Base-by-base conservation (phyloP, 1,140 invertebrate genomes). In the Meloidogyne floridensis region DNA sequence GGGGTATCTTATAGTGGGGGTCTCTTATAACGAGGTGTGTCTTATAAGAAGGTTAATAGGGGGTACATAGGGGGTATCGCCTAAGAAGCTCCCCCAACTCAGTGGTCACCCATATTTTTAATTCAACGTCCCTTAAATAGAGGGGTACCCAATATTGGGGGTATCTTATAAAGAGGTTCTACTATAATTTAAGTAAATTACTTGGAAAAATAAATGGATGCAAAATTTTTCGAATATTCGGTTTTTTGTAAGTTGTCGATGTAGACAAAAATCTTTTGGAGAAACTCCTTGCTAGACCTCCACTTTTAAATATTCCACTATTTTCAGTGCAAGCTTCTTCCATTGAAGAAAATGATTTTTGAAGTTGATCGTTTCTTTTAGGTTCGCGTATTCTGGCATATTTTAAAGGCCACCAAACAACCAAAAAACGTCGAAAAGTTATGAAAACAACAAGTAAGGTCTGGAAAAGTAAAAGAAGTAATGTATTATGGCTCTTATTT, bases 371-470 rank as follows among this genome's bases (percentile, higher is more conserved):
- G 70, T 82, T 70, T 74, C 69, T 43, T 65, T 74, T 80, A n/a
- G 75, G 72, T 20, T 72, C 79, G 7, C 59, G 7, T 20, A 82
- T 32, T 56, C 72, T 85, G 5, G 85, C 83, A 54, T 85, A 86
- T 51, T 80, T 80, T 47, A 86, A 71, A 3, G 85, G 85, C 86
- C 86, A 86, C 43, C 73, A 78, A 42, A 86, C 85, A 42, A 86
- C 85, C 6, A 86, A 82, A 79, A 86, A 86, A 10, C 85, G 86
- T 82, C 88, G 86, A 80, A 86, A 86, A 53, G 85, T 87, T 69
- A 86, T 86, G 70, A 85, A 84, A 20, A 86, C 85, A 56, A 86
- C 85, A 9, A 86, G 80, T 42, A 86, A 54, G 2, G 85, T 86
- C 69, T 85, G 73, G 10, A 82, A 82, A 83, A 18, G 32, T 13